Evolutionary conservation across 2,797 vertebrate species (phyloP), one percentile per base, ranked within the genome.

Genomic region (Sebastes cheni): DNA sequence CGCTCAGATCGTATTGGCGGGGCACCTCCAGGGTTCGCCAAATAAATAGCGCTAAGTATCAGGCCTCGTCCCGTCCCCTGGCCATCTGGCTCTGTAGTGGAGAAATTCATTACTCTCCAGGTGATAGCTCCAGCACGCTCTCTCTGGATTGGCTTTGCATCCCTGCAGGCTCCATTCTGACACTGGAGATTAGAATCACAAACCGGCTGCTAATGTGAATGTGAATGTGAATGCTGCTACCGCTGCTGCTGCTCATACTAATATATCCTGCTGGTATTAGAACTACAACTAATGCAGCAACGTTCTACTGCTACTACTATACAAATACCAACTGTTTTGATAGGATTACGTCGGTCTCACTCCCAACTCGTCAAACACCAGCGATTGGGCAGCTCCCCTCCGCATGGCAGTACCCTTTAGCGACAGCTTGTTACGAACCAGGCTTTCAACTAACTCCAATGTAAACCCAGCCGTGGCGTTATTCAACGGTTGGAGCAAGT

Each of bases 31-130:
- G 85, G 80, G 69, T 68, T 79, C 13, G 36, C 75, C 80, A 78
- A 86, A 91, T 87, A 87, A 89, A 90, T 61, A 71, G 84, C 8
- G 25, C 61, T 86, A 81, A 89, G 85, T 80, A 91, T 89, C 77
- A 32, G 79, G 77, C 77, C 87, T 86, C 22, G 55, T 75, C 83
- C 73, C 14, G 34, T 79, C 84, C 83, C 82, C 86, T 22, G 64
- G 86, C 87, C 89, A 84, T 89, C 87, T 89, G 89, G 82, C 84
- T 89, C 74, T 59, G 39, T 42, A 84, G 86, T 78, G 62, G 86
- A 90, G 85, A 80, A 91, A 90, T 89, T 88, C 88, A 92, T 92
- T 90, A 86, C 85, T 86, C 88, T 83, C 85, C 86, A 88, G 90
- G 91, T 89, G 86, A 87, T 85, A 66, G 83, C 88, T 84, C 29